Conservation (phyloP, 2,888 invertebrate genomes). For the Dorcus parallelipipedus region DNA sequence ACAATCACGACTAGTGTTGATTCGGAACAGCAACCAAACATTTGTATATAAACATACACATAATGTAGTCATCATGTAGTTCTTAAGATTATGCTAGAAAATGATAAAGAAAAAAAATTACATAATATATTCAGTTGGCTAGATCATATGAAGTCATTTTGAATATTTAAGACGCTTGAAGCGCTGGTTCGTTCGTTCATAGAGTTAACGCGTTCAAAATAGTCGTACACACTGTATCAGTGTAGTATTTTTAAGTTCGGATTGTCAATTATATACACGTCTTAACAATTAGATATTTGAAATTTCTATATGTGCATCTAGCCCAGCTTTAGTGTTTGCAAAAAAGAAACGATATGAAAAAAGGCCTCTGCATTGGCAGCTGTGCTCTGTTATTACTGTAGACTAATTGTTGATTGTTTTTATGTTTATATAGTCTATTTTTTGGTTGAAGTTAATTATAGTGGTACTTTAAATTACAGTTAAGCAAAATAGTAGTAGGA, state of each 20-base stretch:
- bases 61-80: constrained; percentile 50
- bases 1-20: constrained; percentile 33
- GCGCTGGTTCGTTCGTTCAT: too few species aligned
- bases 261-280: constrained; percentile 1
- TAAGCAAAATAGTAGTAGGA: constrained; percentile 26
- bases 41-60: constrained; percentile 49
- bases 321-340: constrained; percentile 27
- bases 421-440: constrained; percentile 52
- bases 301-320: constrained; percentile 10
- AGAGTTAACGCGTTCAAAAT: neutral
- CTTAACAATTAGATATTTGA: constrained; percentile 7
- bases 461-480: constrained; percentile 35
- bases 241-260: constrained; percentile 9
- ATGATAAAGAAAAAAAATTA: constrained; percentile 23
- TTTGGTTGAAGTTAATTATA: constrained; percentile 49
- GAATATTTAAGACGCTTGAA: constrained; percentile 2
- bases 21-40: constrained; percentile 47
- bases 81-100: constrained; percentile 43
- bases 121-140: constrained; percentile 17
- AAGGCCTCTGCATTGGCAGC: constrained; percentile 34
- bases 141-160: constrained; percentile 12
- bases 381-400: constrained; percentile 46
- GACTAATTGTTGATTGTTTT: constrained; percentile 51
- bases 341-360: constrained; percentile 19
- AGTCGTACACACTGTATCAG: constrained; percentile 16